Evolutionary conservation across 1,140 invertebrate species (phyloP), one percentile per base, ranked within the genome.

Genomic region (Aphaenogaster ashmeadi): DNA sequence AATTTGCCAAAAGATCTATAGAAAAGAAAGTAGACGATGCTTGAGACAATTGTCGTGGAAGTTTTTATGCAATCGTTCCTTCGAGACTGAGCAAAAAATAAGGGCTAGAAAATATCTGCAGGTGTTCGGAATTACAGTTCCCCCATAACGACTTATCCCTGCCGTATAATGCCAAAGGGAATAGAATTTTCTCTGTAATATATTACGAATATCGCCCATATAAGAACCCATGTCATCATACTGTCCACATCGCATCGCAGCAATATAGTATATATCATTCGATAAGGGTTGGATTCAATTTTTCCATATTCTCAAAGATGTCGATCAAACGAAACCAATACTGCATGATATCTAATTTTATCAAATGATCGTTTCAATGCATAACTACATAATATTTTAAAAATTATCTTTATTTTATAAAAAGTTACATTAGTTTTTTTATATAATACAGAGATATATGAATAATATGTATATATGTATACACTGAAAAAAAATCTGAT

Each of bases 181-280:
- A 81, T 71, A 71, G 50, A 81, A 71, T 71, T 81, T 71, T 81
- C 64, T 71, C 44, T 52, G 36, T 54, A 52, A 80, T 80, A 80
- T 81, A 71, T 81, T 56, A 81, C 21, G 79, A 81, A 81, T 71
- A 81, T 81, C 9, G 50, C 21, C 5, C 4, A 41, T 33, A 71
- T 44, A 71, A 81, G 21, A 71, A 81, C 36, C 21, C 9, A n/a
- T 36, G 13, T 56, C n/a, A n/a, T 38, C 47, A 21, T 54, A 71
- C 2, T 27, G 7, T 71, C 13, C 9, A 44, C 33, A 21, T 64
- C 18, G 38, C n/a, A 81, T 67, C 21, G 21, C n/a, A 21, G 36
- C 9, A 54, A 56, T 69, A 56, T 54, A 66, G n/a, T 27, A 36
- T 69, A 21, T 27, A 38, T 64, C 58, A 36, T 62, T 18, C 9